Base-by-base conservation (phyloP, 1,140 invertebrate genomes). In the Bactericera cockerelli region DNA sequence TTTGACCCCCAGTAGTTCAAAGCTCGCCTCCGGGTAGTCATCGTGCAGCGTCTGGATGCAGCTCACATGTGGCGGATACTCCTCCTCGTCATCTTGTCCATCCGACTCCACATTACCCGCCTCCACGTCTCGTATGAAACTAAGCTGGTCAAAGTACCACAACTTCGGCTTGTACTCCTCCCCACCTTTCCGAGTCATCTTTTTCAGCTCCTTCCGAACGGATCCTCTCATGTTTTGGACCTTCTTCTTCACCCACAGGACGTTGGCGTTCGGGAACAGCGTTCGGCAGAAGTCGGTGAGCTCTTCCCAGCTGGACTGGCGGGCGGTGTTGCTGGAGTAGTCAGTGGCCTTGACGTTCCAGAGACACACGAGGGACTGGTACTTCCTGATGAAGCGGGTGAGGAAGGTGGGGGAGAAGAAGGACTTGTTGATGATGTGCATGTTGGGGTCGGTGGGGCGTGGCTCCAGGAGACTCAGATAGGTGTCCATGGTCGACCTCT, bases 111-210 rank as follows among this genome's bases (percentile, higher is more conserved):
- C 42, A 8, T 49, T 22, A n/a, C 8, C n/a, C n/a, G 42, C 14
- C 24, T 63, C 62, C 42, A 61, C 59, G 24, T 63, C 60, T 38
- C 28, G 31, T 22, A 69, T 56, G 62, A 69, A 68, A 28, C 49
- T 31, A 25, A 69, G 49, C 25, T 65, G 38, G 24, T 68, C 62
- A 49, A 60, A 70, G 55, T 69, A 69, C 69, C 70, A 71, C 55
- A 70, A 56, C 22, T 63, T 63, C 26, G 69, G 69, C 59, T 56
- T 62, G 60, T 70, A 70, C 13, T 64, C 42, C 6, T 67, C 64
- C n/a, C n/a, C 22, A 10, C 4, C 4, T 49, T 49, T 49, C 22
- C n/a, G 4, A 49, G 6, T 49, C 8, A 49, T 49, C 19, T 73
- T 73, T 64, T 68, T 67, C 38, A 63, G 59, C 59, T 67, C 66